Base-by-base conservation (phyloP, 2,888 invertebrate genomes). In the Pyrrhia umbra region DNA sequence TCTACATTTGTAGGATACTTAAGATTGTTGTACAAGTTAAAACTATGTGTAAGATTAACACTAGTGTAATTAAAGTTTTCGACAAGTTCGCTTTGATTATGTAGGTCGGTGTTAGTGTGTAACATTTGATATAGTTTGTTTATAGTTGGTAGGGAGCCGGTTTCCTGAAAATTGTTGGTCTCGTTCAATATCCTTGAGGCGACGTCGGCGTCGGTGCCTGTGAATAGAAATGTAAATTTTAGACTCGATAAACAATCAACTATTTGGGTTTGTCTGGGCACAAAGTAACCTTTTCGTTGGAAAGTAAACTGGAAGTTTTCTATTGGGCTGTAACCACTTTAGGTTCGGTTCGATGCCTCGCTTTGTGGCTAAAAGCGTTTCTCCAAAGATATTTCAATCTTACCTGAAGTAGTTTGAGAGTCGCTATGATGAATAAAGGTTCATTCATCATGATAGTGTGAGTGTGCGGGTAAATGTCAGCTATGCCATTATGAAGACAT, bases 41-140 rank as follows among this genome's bases (percentile, higher is more conserved):
- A 80, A 84, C 80, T 86, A 75, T 83, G 75, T 74, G 77, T 83
- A 47, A 84, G 63, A 69, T 85, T 86, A 76, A 85, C 80, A 82
- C 78, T 86, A 69, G 90, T 85, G 81, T 88, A 81, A 85, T 89
- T 88, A 73, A 85, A 86, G 84, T 88, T 86, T 60, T 72, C 68
- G 59, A 52, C 55, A 51, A 83, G 80, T 83, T 85, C 80, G 51
- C 87, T 86, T 80, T 86, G 86, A 85, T 90, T 90, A 82, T 86
- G 82, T 76, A 85, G 70, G 64, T 84, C 82, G 40, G 83, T 67
- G 73, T 75, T 84, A 47, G 86, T 80, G 81, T 93, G 90, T 70
- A 95, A 86, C 91, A 94, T 93, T 89, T 92, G 89, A 84, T 93
- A 95, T 62, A 93, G 81, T 87, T 88, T 92, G 82, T 92, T 95